Evolutionary conservation across 2,113 vertebrate species (phyloP).

Genomic region (Variabilichromis moorii): DNA sequence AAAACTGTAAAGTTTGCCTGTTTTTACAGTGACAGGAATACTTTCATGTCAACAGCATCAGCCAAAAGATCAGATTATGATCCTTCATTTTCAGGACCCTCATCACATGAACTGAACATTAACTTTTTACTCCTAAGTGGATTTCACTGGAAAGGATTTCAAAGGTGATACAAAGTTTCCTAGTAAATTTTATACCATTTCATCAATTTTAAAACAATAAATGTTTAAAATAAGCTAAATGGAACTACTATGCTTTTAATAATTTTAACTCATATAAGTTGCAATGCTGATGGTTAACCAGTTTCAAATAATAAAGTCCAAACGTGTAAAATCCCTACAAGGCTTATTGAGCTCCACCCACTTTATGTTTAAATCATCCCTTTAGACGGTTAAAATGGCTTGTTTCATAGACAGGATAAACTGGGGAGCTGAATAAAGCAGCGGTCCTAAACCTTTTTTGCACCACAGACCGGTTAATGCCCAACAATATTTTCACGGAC

Average conservation of each 20-base stretch:
- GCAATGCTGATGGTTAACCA: not conserved
- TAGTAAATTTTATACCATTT: not conserved
- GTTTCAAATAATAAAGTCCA: rapidly evolving
- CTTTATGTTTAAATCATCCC: not conserved
- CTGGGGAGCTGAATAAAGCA: rapidly evolving
- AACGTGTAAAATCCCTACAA: not conserved
- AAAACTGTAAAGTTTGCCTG: not conserved
- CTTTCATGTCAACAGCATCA: not conserved
- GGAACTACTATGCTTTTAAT: not conserved
- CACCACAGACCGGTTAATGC: not conserved
- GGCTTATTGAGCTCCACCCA: not conserved
- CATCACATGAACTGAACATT: not conserved
- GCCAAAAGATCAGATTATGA: not conserved
- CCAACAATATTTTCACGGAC: not conserved
- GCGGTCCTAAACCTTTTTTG: not conserved
- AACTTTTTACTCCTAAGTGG: not conserved
- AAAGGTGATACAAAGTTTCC: not conserved
- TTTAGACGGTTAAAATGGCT: not conserved
- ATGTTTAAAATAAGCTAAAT: not conserved
- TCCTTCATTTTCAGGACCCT: not conserved
- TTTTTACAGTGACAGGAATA: not conserved
- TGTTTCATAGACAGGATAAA: not conserved
- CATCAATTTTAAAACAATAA: not conserved
- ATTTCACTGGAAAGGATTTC: not conserved
- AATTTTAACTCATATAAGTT: rapidly evolving